A percentile compares a stretch with the other conserved stretches of the same genome.
phyloP scores from a whole-genome alignment of 2,888 invertebrate species.

The Zygogramma bicolorata region DNA sequence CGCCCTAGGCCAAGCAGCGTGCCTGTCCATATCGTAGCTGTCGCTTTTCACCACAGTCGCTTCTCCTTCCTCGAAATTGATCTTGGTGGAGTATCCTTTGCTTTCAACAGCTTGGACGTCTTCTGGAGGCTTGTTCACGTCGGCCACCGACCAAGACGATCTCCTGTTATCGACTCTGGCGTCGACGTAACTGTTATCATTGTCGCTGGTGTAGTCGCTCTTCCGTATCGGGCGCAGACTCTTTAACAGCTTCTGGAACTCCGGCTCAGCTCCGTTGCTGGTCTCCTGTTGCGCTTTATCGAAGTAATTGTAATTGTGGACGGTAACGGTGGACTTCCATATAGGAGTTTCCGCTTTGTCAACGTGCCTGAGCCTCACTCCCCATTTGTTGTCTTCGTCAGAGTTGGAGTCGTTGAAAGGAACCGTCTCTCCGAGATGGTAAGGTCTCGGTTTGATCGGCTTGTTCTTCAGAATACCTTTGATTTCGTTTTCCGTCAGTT shows the following conservation, averaged over 20 bases:
- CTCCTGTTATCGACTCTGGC: conserved; percentile 45
- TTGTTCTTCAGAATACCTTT: conserved; percentile 82
- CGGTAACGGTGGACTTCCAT: conserved; percentile 67
- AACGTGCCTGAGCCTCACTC: conserved; percentile 67
- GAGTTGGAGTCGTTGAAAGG: conserved; percentile 56
- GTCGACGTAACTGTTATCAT: conserved; percentile 37
- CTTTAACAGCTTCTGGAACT: conserved; percentile 62
- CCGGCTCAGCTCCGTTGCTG: conserved; percentile 49
- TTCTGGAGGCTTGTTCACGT: conserved; percentile 68
- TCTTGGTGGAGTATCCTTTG: conserved; percentile 72
- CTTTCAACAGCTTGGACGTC: conserved; percentile 57
- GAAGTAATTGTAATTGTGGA: conserved; percentile 60
- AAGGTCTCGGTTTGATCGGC: conserved; percentile 80
- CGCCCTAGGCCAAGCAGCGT: conserved; percentile 59
- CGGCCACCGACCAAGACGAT: conserved; percentile 67
- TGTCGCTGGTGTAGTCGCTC: conserved; percentile 53
- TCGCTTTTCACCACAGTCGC: conserved; percentile 65
- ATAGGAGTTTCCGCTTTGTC: conserved; percentile 59
- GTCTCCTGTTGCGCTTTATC: conserved; percentile 16
- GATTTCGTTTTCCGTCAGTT: conserved; percentile 64
- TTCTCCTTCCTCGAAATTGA: conserved; percentile 69
- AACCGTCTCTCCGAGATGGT: conserved; percentile 77
- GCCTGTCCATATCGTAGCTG: conserved; percentile 48
- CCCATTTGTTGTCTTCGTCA: conserved; percentile 66
- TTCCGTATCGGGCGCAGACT: conserved; percentile 59